Base-by-base conservation (phyloP, 2,113 vertebrate species). In the Oreamnos americanus region DNA sequence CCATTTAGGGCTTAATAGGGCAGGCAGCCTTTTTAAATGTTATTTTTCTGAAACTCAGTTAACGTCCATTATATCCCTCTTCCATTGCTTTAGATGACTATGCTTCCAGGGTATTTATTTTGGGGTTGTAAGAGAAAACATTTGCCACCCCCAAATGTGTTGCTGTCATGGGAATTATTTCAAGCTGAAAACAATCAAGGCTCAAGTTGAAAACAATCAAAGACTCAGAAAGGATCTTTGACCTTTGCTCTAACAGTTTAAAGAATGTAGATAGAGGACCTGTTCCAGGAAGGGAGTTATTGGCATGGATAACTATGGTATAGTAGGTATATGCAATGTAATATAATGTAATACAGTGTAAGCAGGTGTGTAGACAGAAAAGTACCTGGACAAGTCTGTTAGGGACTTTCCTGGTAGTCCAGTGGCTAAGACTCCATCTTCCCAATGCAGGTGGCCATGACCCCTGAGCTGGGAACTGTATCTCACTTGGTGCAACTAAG, bases 1-100 rank as follows among this genome's bases (percentile, higher is more conserved):
- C 43, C 76, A 86, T 86, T 96, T 96, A 87, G 36, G 82, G 8
- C 7, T 94, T 96, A 91, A 95, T 95, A 85, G 43, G 23, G 26
- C 84, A 83, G 53, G 25, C 23, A 94, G 49, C n/a, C 26, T 53
- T 93, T 96, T 89, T 19, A 91, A 82, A 55, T 60, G 4, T 74
- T 58, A 64, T 67, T 90, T 49, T 95, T 76, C 36, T 64, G 33
- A 94, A 93, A 78, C 26, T 53, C 39, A 84, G 17, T 92, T 74
- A 62, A 84, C 84, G 43, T 55, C 21, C 43, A 43, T 94, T 90
- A 94, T 95, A 36, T 90, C 19, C 28, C 51, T 94, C 47, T 96
- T 74, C 2, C 9, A 92, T 87, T 87, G 25, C 33, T 95, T 85
- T 76, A 90, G 51, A 92, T 88, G n/a, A 81, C 43, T 93, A 9